Percentiles rank a stretch among this genome's conserved stretches.
Evolutionary conservation across 2,888 invertebrate genomes (phyloP).

Genomic region (Pharmacophagus antenor): DNA sequence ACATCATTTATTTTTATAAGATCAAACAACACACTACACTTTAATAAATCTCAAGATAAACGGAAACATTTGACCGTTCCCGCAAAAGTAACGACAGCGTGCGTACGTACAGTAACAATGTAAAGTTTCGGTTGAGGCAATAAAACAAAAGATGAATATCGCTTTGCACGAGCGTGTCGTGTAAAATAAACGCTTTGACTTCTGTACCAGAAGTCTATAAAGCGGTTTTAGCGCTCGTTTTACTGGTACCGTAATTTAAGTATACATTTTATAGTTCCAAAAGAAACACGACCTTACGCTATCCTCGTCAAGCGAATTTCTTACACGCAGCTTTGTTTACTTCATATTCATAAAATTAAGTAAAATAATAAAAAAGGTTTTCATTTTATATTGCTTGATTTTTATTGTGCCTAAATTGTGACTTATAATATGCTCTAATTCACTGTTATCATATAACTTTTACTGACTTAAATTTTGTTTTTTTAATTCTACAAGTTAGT

Average conservation of each 20-base stretch:
- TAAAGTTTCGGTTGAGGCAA: constrained; percentile 5
- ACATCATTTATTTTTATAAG: not conserved
- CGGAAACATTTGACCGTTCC: not conserved
- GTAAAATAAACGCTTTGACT: constrained; percentile 23
- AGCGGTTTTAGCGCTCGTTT: constrained; percentile 15
- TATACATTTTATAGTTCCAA: constrained; percentile 34
- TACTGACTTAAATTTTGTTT: no score
- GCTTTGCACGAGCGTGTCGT: constrained; percentile 15
- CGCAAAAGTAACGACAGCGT: not conserved
- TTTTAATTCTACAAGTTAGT: no score
- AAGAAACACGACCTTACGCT: constrained; percentile 13
- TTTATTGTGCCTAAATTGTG: not conserved
- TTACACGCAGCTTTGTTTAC: not conserved
- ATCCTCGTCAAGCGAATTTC: constrained; percentile 10
- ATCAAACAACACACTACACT: not conserved
- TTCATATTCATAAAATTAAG: not conserved
- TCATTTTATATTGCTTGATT: not conserved
- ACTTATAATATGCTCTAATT: no score
- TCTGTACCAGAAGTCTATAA: constrained; percentile 22
- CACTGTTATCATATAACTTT: no score
- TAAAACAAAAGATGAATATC: constrained; percentile 26
- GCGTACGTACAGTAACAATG: constrained; percentile 3
- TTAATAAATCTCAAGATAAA: not conserved
- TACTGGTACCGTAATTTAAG: constrained; percentile 33
- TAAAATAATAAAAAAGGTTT: not conserved